These are phyloP conservation scores for Adelphocoris suturalis DNA, from an alignment of 2,888 invertebrate species.

Conservation along the genomic window DNA sequence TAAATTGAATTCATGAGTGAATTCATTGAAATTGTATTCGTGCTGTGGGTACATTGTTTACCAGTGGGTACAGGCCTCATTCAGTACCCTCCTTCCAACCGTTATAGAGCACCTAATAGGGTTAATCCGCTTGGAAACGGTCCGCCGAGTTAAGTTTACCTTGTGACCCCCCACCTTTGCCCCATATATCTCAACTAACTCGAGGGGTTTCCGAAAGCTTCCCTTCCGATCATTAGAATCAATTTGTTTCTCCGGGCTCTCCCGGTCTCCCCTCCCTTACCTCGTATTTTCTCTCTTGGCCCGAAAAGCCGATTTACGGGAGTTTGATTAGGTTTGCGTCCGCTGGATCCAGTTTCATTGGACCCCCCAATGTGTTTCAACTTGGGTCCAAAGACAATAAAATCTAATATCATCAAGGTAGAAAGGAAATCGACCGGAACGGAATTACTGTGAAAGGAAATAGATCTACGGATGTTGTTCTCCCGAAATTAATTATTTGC, in stretches of 20 bases:
- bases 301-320: slow-evolving; percentile 37
- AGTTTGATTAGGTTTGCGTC: slow-evolving; percentile 53
- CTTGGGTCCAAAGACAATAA: slow-evolving; percentile 14
- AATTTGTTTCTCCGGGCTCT: slow-evolving; percentile 19
- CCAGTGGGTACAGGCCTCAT: too few relatives aligned
- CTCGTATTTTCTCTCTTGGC: slow-evolving; percentile 18
- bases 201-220: background rate
- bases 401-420: slow-evolving; percentile 14
- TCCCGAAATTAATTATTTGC: too few relatives aligned
- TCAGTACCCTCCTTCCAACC: background rate
- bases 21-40: too few relatives aligned
- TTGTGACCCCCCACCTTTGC: slow-evolving; percentile 40
- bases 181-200: slow-evolving; percentile 58
- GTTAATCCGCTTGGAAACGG: background rate
- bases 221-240: slow-evolving; percentile 56
- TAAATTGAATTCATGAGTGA: too few relatives aligned
- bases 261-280: background rate
- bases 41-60: too few relatives aligned
- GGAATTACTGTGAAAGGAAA: background rate
- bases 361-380: background rate
- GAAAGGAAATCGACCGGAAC: background rate
- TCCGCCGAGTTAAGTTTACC: slow-evolving; percentile 36
- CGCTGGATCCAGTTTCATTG: background rate
- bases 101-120: background rate
- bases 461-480: background rate